A percentile compares a stretch with the other conserved stretches of the same genome.
phyloP scores from a whole-genome alignment of 2,888 invertebrate genomes.

The Ariolimax columbianus region DNA sequence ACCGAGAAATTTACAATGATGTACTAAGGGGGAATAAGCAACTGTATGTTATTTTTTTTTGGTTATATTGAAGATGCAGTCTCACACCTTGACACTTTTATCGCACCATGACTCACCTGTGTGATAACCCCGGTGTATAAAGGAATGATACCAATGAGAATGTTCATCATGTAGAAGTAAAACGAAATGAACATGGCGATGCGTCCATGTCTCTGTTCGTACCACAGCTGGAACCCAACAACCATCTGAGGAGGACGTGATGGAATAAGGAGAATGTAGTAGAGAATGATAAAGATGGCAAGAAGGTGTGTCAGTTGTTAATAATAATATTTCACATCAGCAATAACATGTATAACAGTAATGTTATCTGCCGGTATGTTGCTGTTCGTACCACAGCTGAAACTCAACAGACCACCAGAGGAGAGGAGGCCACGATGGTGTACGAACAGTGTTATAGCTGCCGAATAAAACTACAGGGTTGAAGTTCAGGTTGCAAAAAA shows the following conservation, averaged over 20 bases:
- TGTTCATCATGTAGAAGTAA: conserved; percentile 39
- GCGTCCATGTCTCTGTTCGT: conserved; percentile 24
- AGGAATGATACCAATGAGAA: conserved; percentile 63
- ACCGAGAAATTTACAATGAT: too few relatives aligned
- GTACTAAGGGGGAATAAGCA: too few relatives aligned
- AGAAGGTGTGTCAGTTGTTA: too few relatives aligned
- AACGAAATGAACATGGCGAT: conserved; percentile 36
- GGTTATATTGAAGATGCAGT: background rate
- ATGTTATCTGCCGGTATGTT: too few relatives aligned
- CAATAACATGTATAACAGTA: too few relatives aligned
- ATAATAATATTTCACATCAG: too few relatives aligned
- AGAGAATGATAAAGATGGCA: too few relatives aligned
- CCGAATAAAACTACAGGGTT: too few relatives aligned
- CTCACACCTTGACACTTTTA: too few relatives aligned
- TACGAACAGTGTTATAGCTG: background rate
- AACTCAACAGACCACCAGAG: conserved; percentile 29
- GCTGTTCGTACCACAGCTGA: conserved; percentile 41
- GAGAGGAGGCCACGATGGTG: background rate
- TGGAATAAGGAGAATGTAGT: background rate
- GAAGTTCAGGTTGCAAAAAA: too few relatives aligned
- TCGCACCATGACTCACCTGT: conserved; percentile 59
- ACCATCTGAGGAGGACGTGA: conserved; percentile 22
- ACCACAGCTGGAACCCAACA: conserved; percentile 36
- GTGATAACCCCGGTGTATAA: conserved; percentile 69
- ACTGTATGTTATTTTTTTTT: too few relatives aligned